Percentiles rank a stretch among this genome's conserved stretches.
Evolutionary conservation across 2,113 vertebrate genomes (phyloP).

Genomic region (Dascyllus trimaculatus): DNA sequence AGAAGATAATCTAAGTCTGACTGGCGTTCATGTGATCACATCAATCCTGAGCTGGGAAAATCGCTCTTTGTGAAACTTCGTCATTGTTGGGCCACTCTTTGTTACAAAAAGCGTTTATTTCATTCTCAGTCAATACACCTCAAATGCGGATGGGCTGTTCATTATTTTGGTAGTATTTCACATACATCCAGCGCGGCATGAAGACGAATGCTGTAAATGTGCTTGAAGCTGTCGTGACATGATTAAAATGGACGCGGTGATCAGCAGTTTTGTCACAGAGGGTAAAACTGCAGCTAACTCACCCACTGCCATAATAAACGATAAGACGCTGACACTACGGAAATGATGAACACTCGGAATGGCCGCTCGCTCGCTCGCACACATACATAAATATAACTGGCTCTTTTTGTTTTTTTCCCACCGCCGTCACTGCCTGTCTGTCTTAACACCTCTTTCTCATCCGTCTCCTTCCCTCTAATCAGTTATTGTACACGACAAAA

Average conservation of each 20-base stretch:
- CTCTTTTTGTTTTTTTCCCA: background rate
- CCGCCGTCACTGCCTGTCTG: conserved; percentile 3
- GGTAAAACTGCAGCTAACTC: conserved; percentile 71
- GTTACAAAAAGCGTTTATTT: background rate
- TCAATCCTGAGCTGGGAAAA: too few species aligned
- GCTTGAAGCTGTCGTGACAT: conserved; percentile 48
- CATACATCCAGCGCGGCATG: conserved; percentile 17
- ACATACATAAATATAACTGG: conserved; percentile 43
- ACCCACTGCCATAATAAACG: conserved; percentile 67
- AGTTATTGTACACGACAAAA: background rate
- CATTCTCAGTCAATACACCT: background rate
- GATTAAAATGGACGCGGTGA: conserved; percentile 67
- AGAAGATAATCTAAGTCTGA: background rate
- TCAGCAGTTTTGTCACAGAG: conserved; percentile 73
- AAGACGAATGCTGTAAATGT: conserved; percentile 62
- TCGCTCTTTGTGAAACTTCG: too few species aligned
- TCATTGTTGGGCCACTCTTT: background rate
- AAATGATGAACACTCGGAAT: conserved; percentile 59
- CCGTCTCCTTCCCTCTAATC: conserved; percentile 1
- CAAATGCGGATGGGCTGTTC: conserved; percentile 15
- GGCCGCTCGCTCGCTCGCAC: conserved; percentile 1
- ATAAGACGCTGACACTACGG: conserved; percentile 66
- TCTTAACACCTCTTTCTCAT: conserved; percentile 8
- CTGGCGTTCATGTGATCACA: too few species aligned
- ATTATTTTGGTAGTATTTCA: conserved; percentile 30